Base-by-base conservation (phyloP, 1,140 invertebrate genomes). In the Dermatophagoides farinae region DNA sequence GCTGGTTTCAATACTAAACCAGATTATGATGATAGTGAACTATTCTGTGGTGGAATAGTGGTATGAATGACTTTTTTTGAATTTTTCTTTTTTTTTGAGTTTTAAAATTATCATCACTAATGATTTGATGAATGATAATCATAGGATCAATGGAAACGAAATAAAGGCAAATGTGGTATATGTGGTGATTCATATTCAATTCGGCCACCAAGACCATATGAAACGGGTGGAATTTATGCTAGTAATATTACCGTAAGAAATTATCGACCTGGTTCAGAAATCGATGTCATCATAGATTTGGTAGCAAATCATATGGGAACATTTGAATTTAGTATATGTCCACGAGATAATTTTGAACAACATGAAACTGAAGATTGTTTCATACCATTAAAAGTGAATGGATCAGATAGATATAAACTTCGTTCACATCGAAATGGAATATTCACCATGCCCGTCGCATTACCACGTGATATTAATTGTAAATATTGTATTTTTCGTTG, bases 11-110 rank as follows among this genome's bases (percentile, higher is more conserved):
- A 83, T 1, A 91, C 88, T 74, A 86, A 88, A 1, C 84, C 89
- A 11, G 90, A 95, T 72, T 93, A 92, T 68, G 89, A 93, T 66
- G 90, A 95, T 69, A 93, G 90, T 65, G 88, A 82, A 67, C 71
- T 82, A 0, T 82, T 78, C 67, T 84, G 82, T 61, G 89, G 90
- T 1, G 90, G 89, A 47, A 85, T 84, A 78, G 82, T 72, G 81
- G 85, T 88, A 73, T 71, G 75, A 59, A 38, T 14, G 31, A 31
- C 31, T 31, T 31, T 31, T 31, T n/a, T n/a, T n/a, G n/a, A n/a
- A n/a, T n/a, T n/a, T n/a, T n/a, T n/a, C n/a, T n/a, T n/a, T n/a
- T n/a, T 20, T 9, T 22, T n/a, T 18, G 18, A 43, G 20, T 25
- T 8, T 8, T 60, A 18, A 55, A 14, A 57, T 2, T 14, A 39